Conservation (phyloP, 2,888 invertebrate genomes). For the Marasmarcha lunaedactyla region DNA sequence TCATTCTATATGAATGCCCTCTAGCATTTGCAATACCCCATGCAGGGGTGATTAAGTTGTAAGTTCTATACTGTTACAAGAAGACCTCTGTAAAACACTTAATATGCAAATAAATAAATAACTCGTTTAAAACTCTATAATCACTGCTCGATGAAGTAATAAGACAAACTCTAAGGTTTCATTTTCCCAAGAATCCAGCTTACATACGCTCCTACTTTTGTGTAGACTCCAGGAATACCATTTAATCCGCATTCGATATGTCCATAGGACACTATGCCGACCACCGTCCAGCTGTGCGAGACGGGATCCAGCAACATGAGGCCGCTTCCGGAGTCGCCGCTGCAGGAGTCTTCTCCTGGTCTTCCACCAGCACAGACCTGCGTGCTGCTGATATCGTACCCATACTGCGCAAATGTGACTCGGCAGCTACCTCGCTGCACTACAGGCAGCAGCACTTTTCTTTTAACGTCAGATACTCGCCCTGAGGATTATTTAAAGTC, state of each 20-base stretch:
- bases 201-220: conserved; percentile 71
- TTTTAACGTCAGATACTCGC: conserved; percentile 64
- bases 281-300: conserved; percentile 63
- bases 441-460: conserved; percentile 53
- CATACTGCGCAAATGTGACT: conserved; percentile 53
- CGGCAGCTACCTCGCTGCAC: conserved; percentile 56
- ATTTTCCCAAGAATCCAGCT: too few species aligned
- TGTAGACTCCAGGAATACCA: conserved; percentile 80
- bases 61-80: too few species aligned
- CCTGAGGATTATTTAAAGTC: too few species aligned
- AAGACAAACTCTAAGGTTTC: too few species aligned
- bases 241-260: conserved; percentile 57
- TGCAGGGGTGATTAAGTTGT: too few species aligned
- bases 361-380: conserved; percentile 75
- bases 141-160: too few species aligned
- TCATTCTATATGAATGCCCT: too few species aligned
- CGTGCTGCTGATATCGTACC: conserved; percentile 61
- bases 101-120: too few species aligned
- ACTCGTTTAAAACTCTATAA: too few species aligned
- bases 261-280: conserved; percentile 69
- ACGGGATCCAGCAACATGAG: conserved; percentile 51
- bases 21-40: too few species aligned
- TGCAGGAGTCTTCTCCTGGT: conserved; percentile 71
- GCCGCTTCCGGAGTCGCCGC: conserved; percentile 78
- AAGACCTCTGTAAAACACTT: too few species aligned